Evolutionary conservation across 2,888 invertebrate genomes (phyloP), one percentile per base, ranked within the genome.

Genomic region (Odontomyia ornata): DNA sequence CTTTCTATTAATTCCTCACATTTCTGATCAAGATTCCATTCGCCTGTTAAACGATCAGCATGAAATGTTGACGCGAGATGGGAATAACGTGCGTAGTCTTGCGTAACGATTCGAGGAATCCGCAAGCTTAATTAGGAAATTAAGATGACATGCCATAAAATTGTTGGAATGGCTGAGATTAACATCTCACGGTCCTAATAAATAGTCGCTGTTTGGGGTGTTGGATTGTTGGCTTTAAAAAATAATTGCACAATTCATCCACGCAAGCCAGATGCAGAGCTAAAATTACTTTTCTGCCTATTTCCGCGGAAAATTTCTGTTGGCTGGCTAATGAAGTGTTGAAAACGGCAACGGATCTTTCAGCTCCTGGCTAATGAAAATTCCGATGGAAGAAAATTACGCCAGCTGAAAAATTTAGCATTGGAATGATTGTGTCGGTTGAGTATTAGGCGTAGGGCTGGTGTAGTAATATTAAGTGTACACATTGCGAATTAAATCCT

Each of bases 231-330:
- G 11, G 9, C 15, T 60, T 25, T 5, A 13, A 60, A 60, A 60
- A 60, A 60, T 60, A 23, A 60, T 60, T 60, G 25, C 21, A 60
- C 3, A n/a, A 23, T 60, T 60, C 21, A 23, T 60, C 18, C 21
- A 60, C 60, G 60, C 60, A 60, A 60, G 23, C 60, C 60, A 60
- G 25, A 60, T 60, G 60, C 60, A 60, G 4, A 25, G 25, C 15
- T 11, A 23, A 25, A 60, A 25, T 25, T 11, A 36, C 36, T 60
- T 23, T 23, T 60, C 18, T 25, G 25, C 25, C 18, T 25, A 25
- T 21, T 60, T 60, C 25, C 7, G 36, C 60, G 25, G 21, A 60
- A 60, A 21, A 60, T 21, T 21, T 7, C 23, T 23, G 52, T 52
- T 18, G 60, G 25, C 9, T 23, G 60, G 3, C 23, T 60, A 60